Base-by-base conservation (phyloP, 2,797 vertebrate species). In the Megaceryle alcyon region DNA sequence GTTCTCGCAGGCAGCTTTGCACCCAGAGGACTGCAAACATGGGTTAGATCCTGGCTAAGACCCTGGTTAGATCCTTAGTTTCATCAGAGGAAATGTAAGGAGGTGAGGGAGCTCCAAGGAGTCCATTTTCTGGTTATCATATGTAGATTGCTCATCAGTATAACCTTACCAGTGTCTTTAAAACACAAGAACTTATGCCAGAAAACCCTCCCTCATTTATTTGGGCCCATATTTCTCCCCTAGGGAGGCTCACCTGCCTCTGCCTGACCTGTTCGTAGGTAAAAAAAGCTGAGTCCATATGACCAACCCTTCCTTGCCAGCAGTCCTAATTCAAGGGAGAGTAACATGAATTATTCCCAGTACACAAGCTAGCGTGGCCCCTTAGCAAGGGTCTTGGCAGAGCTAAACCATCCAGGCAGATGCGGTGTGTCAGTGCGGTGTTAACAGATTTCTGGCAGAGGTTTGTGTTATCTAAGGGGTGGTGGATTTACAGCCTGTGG, bases 401-500 rank as follows among this genome's bases (percentile, higher is more conserved):
- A 56, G 46, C 70, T 63, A 54, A 69, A 22, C 23, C 57, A 41
- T 68, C 33, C 16, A 43, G 94, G 60, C 78, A 70, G 79, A 64
- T 81, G 94, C 3, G 0, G 41, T 15, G 29, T 83, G 66, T 94
- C 94, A 82, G 26, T 0, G 4, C 10, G 33, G 79, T 0, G 7
- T 25, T 76, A 82, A 64, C 0, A 1, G 29, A 3, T 21, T 70
- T 31, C 73, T 94, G 88, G 81, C 86, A 70, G 72, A 69, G 46
- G 2, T 72, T 70, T 82, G 72, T 31, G 60, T 43, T 90, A 51
- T 46, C 71, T 68, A 39, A 79, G 73, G 69, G 68, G 51, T 65
- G 86, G n/a, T 81, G 82, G 65, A 90, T 90, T 91, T 54, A 70
- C 68, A 94, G 66, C 80, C 77, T 80, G 59, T 66, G 88, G 72